Evolutionary conservation across 2,113 vertebrate genomes (phyloP).

Genomic region (Ceratotherium simum): DNA sequence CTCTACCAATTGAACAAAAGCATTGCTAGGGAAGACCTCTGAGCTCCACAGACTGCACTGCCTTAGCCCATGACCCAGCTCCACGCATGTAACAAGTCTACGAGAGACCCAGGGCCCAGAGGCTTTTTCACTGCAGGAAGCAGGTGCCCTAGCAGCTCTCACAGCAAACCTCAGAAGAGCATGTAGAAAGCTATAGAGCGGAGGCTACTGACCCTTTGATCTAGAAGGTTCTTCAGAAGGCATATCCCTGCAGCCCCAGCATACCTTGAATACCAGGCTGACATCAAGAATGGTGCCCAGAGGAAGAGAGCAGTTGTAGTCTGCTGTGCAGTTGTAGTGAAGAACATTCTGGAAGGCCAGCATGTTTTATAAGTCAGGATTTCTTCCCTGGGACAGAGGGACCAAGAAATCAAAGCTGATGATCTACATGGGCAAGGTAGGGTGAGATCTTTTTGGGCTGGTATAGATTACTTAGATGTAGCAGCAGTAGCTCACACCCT

Average conservation of each 20-base stretch:
- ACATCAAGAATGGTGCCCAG: not conserved
- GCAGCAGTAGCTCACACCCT: not conserved
- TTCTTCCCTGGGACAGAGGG: not conserved
- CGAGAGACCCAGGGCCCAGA: not conserved
- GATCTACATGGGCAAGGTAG: not conserved
- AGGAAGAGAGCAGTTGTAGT: not conserved
- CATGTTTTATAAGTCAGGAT: not conserved
- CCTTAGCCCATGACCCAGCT: not conserved
- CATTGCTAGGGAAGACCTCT: not conserved
- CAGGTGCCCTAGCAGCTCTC: not conserved
- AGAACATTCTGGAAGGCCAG: constrained; percentile 41
- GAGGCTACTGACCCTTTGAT: not conserved
- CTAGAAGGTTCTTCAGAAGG: not conserved
- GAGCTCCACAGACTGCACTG: not conserved
- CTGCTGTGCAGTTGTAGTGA: not conserved
- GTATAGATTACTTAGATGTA: not conserved
- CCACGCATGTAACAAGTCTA: not conserved
- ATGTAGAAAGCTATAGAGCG: not conserved
- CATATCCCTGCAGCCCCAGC: not conserved
- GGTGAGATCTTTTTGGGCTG: not conserved
- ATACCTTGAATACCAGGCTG: not conserved
- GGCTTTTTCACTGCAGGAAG: not conserved
- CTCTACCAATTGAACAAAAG: not conserved
- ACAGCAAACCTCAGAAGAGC: not conserved
- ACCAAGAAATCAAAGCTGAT: not conserved